Evolutionary conservation across 2,113 vertebrate species (phyloP), one percentile per base, ranked within the genome.

Genomic region (Halcyon malimbica): DNA sequence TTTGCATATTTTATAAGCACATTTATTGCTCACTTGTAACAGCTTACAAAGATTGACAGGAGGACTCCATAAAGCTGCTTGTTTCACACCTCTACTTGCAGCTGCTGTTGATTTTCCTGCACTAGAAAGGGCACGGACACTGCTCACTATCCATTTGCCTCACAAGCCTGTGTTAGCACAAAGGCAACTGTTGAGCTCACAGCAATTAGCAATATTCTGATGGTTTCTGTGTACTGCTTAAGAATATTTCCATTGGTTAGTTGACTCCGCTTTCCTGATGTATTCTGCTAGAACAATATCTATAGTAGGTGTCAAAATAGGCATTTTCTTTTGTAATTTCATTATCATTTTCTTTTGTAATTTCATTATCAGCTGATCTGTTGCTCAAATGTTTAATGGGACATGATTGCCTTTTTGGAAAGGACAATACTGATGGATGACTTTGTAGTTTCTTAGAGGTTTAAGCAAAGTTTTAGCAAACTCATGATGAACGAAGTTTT

Each of bases 361-460:
- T 65, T 67, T 77, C 39, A 6, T 54, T 5, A 62, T 89, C 39
- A 46, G 8, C 10, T 71, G 28, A 54, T 92, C 10, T 57, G 0
- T 56, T 56, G 12, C 31, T 74, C 65, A 78, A 89, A 74, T 33
- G 0, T 57, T 67, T 56, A 46, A 28, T 39, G 19, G 31, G 16
- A 31, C 28, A 8, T 44, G 25, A 44, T 24, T 50, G 5, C 25
- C 24, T 31, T 82, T 91, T 78, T 28, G 6, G 33, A 37, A 48
- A 77, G 35, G 17, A 5, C 5, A 50, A 0, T 1, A 1, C 35
- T 70, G 51, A 24, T 60, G 10, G 25, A 17, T 9, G 53, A 11
- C 12, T 65, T 50, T 7, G 12, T 64, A 16, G 24, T 42, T 69
- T 68, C 14, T 89, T 16, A 3, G 42, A 83, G 53, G 29, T 37